Conservation (phyloP, 2,888 invertebrate species). For the Drosophila niveifrons region DNA sequence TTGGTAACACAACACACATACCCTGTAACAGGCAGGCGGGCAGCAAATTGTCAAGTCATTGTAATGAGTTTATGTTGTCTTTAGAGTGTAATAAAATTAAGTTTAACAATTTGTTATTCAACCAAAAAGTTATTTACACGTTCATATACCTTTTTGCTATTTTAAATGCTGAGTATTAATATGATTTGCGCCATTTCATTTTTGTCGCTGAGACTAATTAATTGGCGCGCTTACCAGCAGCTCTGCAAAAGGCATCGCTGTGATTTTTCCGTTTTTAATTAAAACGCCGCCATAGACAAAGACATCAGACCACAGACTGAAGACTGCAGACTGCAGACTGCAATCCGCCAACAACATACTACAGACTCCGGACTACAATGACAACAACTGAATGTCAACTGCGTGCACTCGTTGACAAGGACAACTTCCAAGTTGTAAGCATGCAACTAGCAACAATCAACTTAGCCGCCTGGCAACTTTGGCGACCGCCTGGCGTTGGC, state of each 20-base stretch:
- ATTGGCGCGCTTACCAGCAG: constrained; percentile 52
- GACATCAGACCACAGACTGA: constrained; percentile 66
- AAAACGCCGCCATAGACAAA: constrained; percentile 48
- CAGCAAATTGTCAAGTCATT: neutral
- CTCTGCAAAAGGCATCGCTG: constrained; percentile 31
- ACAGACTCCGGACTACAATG: constrained; percentile 2
- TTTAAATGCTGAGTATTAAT: constrained; percentile 27
- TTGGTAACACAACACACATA: constrained; percentile 23
- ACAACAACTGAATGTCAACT: constrained; percentile 37
- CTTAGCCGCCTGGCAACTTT: neutral
- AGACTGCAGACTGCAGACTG: constrained; percentile 12
- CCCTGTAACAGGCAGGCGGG: constrained; percentile 10
- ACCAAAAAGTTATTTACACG: neutral
- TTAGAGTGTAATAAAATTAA: neutral
- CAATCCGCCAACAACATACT: neutral
- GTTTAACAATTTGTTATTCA: neutral
- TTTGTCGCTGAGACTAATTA: constrained; percentile 64
- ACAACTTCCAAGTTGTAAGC: constrained; percentile 28
- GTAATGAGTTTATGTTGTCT: neutral
- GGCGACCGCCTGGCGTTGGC: constrained; percentile 14
- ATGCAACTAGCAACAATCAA: constrained; percentile 11
- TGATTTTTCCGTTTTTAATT: constrained; percentile 42
- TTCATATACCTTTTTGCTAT: neutral
- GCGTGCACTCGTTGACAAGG: constrained; percentile 51
- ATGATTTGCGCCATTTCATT: constrained; percentile 49